A percentile compares a stretch with the other conserved stretches of the same genome.
Evolutionary conservation across 1,140 invertebrate genomes (phyloP).

Genomic region (Drosophila ohnishii): DNA sequence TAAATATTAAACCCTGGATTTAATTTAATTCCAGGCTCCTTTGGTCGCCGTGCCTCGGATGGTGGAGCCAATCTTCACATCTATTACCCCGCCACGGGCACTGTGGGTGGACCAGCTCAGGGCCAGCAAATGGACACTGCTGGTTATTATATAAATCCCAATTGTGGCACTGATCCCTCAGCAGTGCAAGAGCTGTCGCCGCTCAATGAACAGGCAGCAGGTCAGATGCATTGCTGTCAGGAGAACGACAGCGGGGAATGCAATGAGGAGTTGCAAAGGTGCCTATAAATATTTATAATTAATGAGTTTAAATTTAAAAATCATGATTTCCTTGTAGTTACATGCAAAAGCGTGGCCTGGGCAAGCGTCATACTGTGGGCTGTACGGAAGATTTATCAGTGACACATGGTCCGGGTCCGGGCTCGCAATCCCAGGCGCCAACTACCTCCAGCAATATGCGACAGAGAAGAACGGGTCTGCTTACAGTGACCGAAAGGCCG

Average conservation of each 20-base stretch:
- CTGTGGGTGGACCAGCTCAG: slow-evolving; percentile 21
- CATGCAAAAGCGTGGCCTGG: slow-evolving; percentile 87
- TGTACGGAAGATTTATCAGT: slow-evolving; percentile 81
- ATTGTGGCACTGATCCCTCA: slow-evolving; percentile 27
- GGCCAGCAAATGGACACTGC: slow-evolving; percentile 60
- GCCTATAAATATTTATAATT: no score
- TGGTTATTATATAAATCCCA: slow-evolving; percentile 71
- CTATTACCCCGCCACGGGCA: slow-evolving; percentile 85
- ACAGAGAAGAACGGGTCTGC: slow-evolving; percentile 90
- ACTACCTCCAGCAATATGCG: slow-evolving; percentile 84
- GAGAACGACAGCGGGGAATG: slow-evolving; percentile 69
- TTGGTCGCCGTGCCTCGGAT: slow-evolving; percentile 96
- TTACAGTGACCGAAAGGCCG: slow-evolving; percentile 92
- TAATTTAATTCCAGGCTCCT: slow-evolving; percentile 84
- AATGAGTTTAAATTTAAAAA: no score
- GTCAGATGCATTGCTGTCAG: slow-evolving; percentile 49
- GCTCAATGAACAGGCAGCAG: slow-evolving; percentile 52
- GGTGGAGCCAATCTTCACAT: slow-evolving; percentile 96
- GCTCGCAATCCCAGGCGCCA: slow-evolving; percentile 54
- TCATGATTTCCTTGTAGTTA: slow-evolving; percentile 85
- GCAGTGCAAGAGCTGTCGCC: slow-evolving; percentile 53
- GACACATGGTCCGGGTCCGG: slow-evolving; percentile 81
- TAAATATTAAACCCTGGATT: slow-evolving; percentile 15
- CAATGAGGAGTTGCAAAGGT: slow-evolving; percentile 82
- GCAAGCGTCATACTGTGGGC: slow-evolving; percentile 86